Evolutionary conservation across 2,797 vertebrate species (phyloP), one percentile per base, ranked within the genome.

Genomic region (Parambassis ranga): DNA sequence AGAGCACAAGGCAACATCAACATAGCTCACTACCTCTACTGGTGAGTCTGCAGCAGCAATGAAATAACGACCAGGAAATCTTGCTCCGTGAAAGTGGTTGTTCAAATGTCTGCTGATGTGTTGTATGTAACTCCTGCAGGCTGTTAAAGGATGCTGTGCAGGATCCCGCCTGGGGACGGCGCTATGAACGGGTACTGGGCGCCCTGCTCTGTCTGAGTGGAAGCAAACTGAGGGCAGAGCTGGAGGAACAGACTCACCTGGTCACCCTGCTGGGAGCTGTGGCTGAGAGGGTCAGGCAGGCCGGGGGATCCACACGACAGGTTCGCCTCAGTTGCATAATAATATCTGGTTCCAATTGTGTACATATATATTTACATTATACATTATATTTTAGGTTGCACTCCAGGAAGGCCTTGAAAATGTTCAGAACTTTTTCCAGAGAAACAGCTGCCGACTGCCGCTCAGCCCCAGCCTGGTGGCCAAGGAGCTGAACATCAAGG

Each of bases 401-500:
- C 92, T 99, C 35, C 95, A 96, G 79, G 96, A 94, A 47, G 95
- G 95, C 10, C 94, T 99, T 81, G 96, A 97, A 79, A 93, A 92
- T 15, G 90, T 97, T 23, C 96, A 98, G 83, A 93, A 93, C 30
- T 95, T 97, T 77, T 97, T 98, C 89, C 87, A 95, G 84, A 95
- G 89, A 85, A 95, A 94, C 81, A 93, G 87, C 74, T 98, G 96
- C 49, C 91, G 94, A 44, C 89, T 99, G 35, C 98, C 98, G 37
- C 95, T 98, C 55, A 94, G 93, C 77, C 95, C 96, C 70, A 97
- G 97, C 75, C 91, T 98, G 58, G 94, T 96, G 77, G 96, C 96
- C 69, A 98, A 96, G 72, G 95, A 95, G 57, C 90, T 99, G 24
- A 98, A 98, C 79, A 65, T 95, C 69, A 99, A 99, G 95, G 98